These are phyloP conservation scores for Himalopsyche kuldschensis DNA, from an alignment of 2,888 invertebrate genomes.

Conservation along the genomic window DNA sequence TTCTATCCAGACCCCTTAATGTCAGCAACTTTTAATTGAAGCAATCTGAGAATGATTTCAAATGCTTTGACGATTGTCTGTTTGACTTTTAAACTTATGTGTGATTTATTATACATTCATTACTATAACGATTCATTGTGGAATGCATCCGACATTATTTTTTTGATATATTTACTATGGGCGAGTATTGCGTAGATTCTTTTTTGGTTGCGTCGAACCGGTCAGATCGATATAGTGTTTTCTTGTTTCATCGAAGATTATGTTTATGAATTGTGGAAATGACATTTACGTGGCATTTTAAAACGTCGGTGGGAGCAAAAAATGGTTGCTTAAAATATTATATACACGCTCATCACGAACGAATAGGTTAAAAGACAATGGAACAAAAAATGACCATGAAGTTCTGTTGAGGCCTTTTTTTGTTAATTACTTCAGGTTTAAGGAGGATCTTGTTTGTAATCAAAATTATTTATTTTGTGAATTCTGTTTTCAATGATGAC, in stretches of 20 bases:
- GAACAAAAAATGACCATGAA: not conserved
- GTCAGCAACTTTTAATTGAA: too few species aligned
- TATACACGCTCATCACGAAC: not conserved
- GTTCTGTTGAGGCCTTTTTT: not conserved
- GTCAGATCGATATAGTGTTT: not conserved
- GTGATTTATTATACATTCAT: too few species aligned
- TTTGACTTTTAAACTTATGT: too few species aligned
- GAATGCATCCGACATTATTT: too few species aligned
- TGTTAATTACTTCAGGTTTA: not conserved
- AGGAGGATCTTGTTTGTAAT: not conserved
- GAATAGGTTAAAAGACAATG: not conserved
- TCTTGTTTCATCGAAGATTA: not conserved
- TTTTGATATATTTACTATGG: too few species aligned
- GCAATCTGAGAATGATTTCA: too few species aligned
- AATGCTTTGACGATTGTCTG: too few species aligned
- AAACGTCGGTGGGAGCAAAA: not conserved
- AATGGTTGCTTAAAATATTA: not conserved
- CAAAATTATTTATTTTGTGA: not conserved
- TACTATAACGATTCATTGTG: too few species aligned
- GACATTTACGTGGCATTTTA: not conserved
- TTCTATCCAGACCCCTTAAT: too few species aligned
- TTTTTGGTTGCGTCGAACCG: not conserved
- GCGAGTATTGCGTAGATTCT: not conserved
- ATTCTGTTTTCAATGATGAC: not conserved
- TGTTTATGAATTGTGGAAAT: not conserved